phyloP scores from a whole-genome alignment of 2,797 vertebrate genomes.

The Gadopsis bispinosus region DNA sequence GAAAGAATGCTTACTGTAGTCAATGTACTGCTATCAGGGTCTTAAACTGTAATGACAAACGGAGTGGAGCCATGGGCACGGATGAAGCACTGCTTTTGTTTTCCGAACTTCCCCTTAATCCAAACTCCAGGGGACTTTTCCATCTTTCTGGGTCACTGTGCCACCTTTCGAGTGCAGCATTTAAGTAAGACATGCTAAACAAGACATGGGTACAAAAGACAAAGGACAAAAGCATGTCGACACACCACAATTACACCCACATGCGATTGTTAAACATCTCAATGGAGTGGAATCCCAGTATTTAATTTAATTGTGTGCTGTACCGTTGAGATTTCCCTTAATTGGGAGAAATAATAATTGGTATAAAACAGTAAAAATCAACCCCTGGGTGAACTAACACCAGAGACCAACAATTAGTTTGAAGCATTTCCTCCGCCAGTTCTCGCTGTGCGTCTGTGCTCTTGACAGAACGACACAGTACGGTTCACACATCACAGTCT shows the following conservation, averaged over 20 bases:
- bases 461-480: slow-evolving; percentile 43
- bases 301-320: not conserved
- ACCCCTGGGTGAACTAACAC: not conserved
- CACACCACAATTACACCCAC: not conserved
- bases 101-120: slow-evolving; percentile 19
- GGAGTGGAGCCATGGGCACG: not conserved
- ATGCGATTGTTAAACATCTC: not conserved
- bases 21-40: not conserved
- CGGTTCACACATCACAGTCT: slow-evolving; percentile 61
- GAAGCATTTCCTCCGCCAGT: not conserved
- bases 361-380: not conserved
- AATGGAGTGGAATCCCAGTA: not conserved
- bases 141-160: not conserved
- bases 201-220: not conserved
- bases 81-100: slow-evolving; percentile 10
- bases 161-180: not conserved
- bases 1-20: not conserved
- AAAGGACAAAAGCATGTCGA: not conserved
- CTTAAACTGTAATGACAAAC: slow-evolving; percentile 7
- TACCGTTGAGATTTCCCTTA: not conserved
- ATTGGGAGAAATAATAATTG: not conserved
- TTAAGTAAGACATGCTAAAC: not conserved
- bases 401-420: slow-evolving; percentile 15
- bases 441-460: slow-evolving; percentile 1
- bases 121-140: not conserved